These are phyloP conservation scores for Yponomeuta plumbellus DNA, from an alignment of 2,888 invertebrate genomes.

Conservation along the genomic window DNA sequence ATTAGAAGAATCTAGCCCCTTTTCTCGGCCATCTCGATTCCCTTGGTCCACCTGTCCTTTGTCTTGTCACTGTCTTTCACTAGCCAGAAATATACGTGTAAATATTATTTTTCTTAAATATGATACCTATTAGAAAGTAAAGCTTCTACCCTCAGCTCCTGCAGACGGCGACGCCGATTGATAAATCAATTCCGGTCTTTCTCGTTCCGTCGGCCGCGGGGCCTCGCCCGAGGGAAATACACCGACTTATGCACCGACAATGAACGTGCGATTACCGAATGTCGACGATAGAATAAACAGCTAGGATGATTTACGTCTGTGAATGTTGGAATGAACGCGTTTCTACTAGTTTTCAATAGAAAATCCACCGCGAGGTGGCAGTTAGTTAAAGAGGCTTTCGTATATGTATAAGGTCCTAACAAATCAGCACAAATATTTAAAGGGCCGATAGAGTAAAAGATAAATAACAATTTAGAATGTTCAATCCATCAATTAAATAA, in stretches of 20 bases:
- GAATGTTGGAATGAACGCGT: background rate
- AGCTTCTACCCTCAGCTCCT: background rate
- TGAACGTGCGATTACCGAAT: background rate
- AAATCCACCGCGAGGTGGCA: background rate
- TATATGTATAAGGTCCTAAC: too few relatives aligned
- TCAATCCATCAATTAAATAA: too few relatives aligned
- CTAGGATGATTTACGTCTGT: background rate
- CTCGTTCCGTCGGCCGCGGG: background rate
- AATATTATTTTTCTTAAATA: background rate
- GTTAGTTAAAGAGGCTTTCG: background rate
- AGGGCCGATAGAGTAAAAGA: too few relatives aligned
- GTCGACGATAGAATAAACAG: background rate
- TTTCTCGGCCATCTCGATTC: too few relatives aligned
- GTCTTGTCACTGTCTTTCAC: too few relatives aligned
- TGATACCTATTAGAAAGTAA: background rate
- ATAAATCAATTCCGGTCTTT: conserved; percentile 7
- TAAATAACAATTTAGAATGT: too few relatives aligned
- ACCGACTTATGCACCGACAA: conserved; percentile 6
- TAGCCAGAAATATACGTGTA: too few relatives aligned
- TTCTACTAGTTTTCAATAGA: background rate
- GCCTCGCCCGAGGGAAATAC: background rate
- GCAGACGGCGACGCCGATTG: background rate
- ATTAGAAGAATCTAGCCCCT: too few relatives aligned
- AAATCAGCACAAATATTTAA: too few relatives aligned
- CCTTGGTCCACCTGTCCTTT: too few relatives aligned